Evolutionary conservation across 37 sponge, comb jelly and placozoan genomes (phyloP).

Genomic region (Agelas oroides): DNA sequence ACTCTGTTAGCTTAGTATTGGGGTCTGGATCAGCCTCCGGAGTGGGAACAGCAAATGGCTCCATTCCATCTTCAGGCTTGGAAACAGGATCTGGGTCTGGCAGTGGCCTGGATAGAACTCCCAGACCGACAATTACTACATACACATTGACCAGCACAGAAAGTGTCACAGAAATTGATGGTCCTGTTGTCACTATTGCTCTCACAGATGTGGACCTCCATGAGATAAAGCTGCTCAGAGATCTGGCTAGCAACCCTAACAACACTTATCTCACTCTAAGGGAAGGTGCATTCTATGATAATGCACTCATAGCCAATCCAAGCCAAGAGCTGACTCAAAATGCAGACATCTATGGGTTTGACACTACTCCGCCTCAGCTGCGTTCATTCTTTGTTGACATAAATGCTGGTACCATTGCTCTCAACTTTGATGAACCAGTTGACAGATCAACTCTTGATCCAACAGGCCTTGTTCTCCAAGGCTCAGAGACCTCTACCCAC

Average conservation of each 20-base stretch:
- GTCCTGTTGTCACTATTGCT: constrained; percentile 50
- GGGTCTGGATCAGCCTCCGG: not conserved
- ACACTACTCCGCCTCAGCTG: constrained; percentile 67
- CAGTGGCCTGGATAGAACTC: not conserved
- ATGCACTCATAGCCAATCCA: constrained; percentile 66
- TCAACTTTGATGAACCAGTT: constrained; percentile 92
- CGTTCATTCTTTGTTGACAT: constrained; percentile 72
- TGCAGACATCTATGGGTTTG: constrained; percentile 50
- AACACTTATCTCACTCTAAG: constrained; percentile 71
- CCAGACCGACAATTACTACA: not conserved
- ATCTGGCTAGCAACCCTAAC: constrained; percentile 69
- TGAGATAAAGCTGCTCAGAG: constrained; percentile 81
- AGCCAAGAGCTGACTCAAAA: constrained; percentile 22
- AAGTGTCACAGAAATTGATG: constrained; percentile 51
- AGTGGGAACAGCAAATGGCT: not conserved
- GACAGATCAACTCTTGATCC: constrained; percentile 73
- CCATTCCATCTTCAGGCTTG: constrained; percentile 4
- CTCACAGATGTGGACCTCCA: constrained; percentile 79
- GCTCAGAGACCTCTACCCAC: constrained; percentile 24
- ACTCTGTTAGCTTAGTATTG: not conserved
- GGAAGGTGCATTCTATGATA: constrained; percentile 68
- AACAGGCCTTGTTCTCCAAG: constrained; percentile 74
- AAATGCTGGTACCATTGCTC: constrained; percentile 54
- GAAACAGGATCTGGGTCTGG: constrained; percentile 11
- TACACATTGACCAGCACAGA: constrained; percentile 57